Evolutionary conservation across 2,888 invertebrate species (phyloP), one percentile per base, ranked within the genome.

Genomic region (Dichetophora obliterata): DNA sequence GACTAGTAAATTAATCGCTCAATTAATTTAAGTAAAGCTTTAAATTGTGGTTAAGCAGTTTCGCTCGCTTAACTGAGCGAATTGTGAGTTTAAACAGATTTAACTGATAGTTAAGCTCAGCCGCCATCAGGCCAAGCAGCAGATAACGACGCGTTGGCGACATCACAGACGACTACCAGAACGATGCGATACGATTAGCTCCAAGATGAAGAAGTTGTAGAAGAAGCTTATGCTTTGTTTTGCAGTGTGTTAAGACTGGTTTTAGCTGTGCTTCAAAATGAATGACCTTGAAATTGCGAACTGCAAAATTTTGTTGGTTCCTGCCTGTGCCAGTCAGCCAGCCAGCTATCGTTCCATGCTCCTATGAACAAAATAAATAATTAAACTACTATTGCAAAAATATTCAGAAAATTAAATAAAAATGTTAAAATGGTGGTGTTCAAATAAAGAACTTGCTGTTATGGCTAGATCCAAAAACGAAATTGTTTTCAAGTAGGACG

Each of bases 11-110:
- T 84, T 84, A 86, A 85, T 82, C 80, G 83, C 79, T 79, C 81
- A 86, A 85, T 85, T 85, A 85, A 86, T 84, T 82, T 85, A 80
- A 75, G 74, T 70, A 70, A 57, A 72, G 59, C 43, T 75, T 75
- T 74, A 70, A 76, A 78, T 71, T 75, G 69, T 71, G 75, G 74
- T 75, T 79, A 72, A 69, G 72, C 70, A 70, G 69, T 75, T 43
- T n/a, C 71, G 27, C 22, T 24, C 63, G 50, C 22, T 31, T 34
- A 9, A 61, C 24, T 24, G n/a, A n/a, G 24, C 57, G 57, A 66
- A 48, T 24, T 27, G 61, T 73, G 68, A 73, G 73, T 77, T 77
- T 65, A 22, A 77, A 24, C 50, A 14, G 61, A 34, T 61, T 61
- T 9, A 69, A 75, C 22, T 54, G 73, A 63, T 68, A 75, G 54